phyloP scores from a whole-genome alignment of 2,797 vertebrate species.

The Hipposideros larvatus region DNA sequence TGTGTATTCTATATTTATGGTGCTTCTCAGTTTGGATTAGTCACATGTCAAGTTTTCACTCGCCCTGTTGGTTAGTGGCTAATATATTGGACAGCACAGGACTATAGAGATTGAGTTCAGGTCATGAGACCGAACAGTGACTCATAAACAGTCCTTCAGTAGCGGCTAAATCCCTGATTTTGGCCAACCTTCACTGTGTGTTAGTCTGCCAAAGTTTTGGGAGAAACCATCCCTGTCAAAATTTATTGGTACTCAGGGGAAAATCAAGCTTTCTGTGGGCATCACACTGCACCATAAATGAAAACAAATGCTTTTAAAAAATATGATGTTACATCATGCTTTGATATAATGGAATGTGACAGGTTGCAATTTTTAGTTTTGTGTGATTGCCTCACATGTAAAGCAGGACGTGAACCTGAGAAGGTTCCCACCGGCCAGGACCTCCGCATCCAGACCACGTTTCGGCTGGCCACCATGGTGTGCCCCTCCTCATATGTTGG shows the following conservation, averaged over 20 bases:
- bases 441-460: background rate
- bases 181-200: constrained; percentile 76
- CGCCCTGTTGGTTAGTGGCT: background rate
- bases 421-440: constrained; percentile 69
- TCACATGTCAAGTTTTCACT: background rate
- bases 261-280: constrained; percentile 84
- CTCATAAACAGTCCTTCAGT: constrained; percentile 78
- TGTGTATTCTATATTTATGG: background rate
- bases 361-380: constrained; percentile 84
- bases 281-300: constrained; percentile 84
- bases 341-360: constrained; percentile 86
- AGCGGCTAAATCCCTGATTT: constrained; percentile 79
- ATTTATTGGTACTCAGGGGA: constrained; percentile 85
- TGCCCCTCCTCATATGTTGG: rapidly evolving
- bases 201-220: constrained; percentile 82
- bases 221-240: constrained; percentile 83
- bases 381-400: constrained; percentile 68
- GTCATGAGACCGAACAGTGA: constrained; percentile 65
- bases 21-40: background rate
- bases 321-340: constrained; percentile 85
- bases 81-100: background rate
- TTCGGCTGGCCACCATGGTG: rapidly evolving
- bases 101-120: background rate
- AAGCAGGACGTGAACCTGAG: constrained; percentile 66
- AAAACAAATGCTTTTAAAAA: constrained; percentile 79